Base-by-base conservation (phyloP, 2,888 invertebrate genomes). In the Orthosia gracilis region DNA sequence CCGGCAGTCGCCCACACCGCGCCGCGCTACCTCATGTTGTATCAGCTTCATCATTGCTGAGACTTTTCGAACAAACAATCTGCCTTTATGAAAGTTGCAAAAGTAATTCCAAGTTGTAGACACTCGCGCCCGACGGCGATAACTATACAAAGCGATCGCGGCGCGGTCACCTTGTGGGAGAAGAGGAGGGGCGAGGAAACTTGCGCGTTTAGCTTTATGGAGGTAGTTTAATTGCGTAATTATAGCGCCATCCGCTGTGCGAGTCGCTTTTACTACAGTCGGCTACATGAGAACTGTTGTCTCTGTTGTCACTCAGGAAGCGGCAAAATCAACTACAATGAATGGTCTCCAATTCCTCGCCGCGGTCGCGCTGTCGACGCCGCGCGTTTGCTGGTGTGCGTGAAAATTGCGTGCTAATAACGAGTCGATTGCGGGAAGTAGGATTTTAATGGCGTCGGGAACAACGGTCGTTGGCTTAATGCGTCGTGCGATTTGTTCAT, bases 141-240 rank as follows among this genome's bases (percentile, higher is more conserved):
- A 66, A 26, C 65, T 65, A 68, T 70, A 62, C 55, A 47, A 68
- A 76, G 52, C 52, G 31, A 68, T 45, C 15, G 55, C n/a, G 49
- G 59, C 45, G 49, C 52, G 23, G 18, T n/a, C 18, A 62, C 31
- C 61, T 62, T 50, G 58, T 18, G 13, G n/a, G 18, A 18, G 52
- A 21, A 45, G 45, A 17, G 40, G 40, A 18, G 52, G 54, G 26
- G 31, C 45, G 54, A 3, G 58, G 62, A 49, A 58, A 31, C 67
- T 72, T 69, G 31, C 18, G 40, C 54, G 57, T 68, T 65, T 50
- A 59, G 23, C 23, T 57, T 69, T 65, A 73, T 68, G 17, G 57
- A 80, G 69, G 65, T 73, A 73, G 52, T 66, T 69, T 62, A 18
- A 65, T 57, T 68, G 61, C 49, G 62, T 69, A 61, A 61, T 26